Evolutionary conservation across 2,797 vertebrate species (phyloP).

Genomic region (Pogonophryne albipinna): DNA sequence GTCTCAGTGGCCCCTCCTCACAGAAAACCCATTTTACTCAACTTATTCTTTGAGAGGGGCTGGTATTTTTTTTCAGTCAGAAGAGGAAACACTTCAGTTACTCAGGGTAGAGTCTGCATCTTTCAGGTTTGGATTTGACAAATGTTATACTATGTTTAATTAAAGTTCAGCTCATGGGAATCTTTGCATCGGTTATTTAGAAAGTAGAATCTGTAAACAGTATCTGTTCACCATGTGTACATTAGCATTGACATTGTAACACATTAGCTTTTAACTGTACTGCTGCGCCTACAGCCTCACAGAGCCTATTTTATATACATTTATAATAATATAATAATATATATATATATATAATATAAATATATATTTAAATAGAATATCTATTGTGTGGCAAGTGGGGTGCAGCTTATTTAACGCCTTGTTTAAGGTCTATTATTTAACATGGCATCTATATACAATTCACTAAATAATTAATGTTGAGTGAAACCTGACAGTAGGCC

Average conservation of each 20-base stretch:
- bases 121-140: background rate
- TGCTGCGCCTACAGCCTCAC: too few species aligned
- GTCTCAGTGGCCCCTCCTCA: conserved; percentile 60
- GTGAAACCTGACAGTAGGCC: background rate
- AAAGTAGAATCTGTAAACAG: too few species aligned
- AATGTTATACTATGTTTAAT: background rate
- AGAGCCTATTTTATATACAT: too few species aligned
- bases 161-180: background rate
- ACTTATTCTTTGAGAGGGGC: background rate
- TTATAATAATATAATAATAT: too few species aligned
- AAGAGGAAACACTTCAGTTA: conserved; percentile 15
- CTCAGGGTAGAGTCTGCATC: conserved; percentile 34
- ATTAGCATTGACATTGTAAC: too few species aligned
- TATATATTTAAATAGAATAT: too few species aligned
- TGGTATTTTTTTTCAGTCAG: conserved; percentile 8
- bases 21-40: conserved; percentile 34
- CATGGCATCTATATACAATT: background rate
- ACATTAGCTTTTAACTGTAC: too few species aligned
- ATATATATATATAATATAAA: too few species aligned
- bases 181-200: background rate
- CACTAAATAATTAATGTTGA: background rate
- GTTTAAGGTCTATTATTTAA: background rate
- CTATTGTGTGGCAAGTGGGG: background rate
- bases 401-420: background rate
- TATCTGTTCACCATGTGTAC: too few species aligned